Percentiles rank a stretch among this genome's conserved stretches.
Conservation (phyloP, 2,113 vertebrate genomes). For the Hypomesus transpacificus region DNA sequence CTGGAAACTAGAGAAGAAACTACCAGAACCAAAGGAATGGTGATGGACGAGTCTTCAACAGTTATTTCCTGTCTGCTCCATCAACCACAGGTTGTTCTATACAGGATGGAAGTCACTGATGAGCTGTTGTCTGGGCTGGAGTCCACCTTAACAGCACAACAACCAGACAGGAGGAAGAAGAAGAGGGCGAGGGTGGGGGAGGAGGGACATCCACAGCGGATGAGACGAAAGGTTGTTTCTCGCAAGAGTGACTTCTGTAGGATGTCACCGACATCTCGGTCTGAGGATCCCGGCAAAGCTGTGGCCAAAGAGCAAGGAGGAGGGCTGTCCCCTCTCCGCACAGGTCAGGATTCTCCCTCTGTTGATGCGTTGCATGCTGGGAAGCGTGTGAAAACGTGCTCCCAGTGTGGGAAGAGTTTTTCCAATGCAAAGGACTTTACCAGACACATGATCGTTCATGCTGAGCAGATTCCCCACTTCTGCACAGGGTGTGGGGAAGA, state of each 20-base stretch:
- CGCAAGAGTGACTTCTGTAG: no score
- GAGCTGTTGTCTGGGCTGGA: background rate
- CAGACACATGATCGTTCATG: background rate
- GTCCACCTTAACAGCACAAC: no score
- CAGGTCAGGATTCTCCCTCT: background rate
- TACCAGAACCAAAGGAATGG: background rate
- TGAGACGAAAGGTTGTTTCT: no score
- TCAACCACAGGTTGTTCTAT: background rate
- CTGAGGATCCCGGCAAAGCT: no score
- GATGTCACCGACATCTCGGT: no score
- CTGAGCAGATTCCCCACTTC: background rate
- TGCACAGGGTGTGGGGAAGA: background rate
- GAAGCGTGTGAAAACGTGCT: constrained; percentile 1
- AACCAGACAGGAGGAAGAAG: no score
- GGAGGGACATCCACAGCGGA: no score
- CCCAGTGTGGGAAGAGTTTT: background rate
- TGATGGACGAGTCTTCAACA: background rate
- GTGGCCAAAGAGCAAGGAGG: no score
- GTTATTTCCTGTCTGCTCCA: background rate
- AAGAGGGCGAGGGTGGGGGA: no score
- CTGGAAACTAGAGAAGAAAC: background rate
- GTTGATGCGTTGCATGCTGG: background rate
- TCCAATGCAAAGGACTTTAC: background rate
- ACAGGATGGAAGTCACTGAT: background rate
- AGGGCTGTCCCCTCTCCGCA: no score